Evolutionary conservation across 2,113 vertebrate genomes (phyloP).

Genomic region (Sinocyclocheilus anophthalmus): DNA sequence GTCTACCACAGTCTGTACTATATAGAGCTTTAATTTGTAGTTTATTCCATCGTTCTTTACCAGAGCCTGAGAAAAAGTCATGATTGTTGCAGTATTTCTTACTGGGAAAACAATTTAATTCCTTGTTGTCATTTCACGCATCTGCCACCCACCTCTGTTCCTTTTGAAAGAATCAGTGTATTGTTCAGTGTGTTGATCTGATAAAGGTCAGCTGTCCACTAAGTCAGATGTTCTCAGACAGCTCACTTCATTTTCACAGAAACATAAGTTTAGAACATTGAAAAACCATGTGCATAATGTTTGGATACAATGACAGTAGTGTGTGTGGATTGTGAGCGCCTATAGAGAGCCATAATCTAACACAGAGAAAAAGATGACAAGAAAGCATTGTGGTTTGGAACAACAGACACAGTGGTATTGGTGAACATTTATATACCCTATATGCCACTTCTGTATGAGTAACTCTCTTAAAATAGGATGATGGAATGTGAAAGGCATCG

Average conservation of each 20-base stretch:
- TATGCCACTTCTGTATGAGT: neutral
- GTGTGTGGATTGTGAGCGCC: neutral
- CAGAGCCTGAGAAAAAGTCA: neutral
- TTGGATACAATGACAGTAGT: neutral
- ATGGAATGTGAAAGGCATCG: neutral
- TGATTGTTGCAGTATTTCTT: neutral
- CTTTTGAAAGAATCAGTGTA: conserved; percentile 60
- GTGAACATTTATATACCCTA: neutral
- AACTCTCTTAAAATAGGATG: neutral
- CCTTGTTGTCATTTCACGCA: conserved; percentile 14
- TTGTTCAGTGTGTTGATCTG: conserved; percentile 60
- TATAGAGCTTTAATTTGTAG: neutral
- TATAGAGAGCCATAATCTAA: neutral
- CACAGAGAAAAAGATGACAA: conserved; percentile 7
- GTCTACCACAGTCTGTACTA: neutral
- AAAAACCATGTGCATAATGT: neutral
- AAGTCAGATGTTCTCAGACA: conserved; percentile 39
- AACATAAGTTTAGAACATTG: neutral
- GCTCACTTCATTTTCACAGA: neutral
- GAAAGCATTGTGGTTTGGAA: neutral
- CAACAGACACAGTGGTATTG: neutral
- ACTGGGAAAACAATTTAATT: neutral
- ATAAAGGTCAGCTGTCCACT: conserved; percentile 60
- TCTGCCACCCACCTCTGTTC: conserved; percentile 66
- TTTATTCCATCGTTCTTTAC: neutral